Evolutionary conservation across 2,888 invertebrate species (phyloP).

Genomic region (Gymnosoma rotundatum): DNA sequence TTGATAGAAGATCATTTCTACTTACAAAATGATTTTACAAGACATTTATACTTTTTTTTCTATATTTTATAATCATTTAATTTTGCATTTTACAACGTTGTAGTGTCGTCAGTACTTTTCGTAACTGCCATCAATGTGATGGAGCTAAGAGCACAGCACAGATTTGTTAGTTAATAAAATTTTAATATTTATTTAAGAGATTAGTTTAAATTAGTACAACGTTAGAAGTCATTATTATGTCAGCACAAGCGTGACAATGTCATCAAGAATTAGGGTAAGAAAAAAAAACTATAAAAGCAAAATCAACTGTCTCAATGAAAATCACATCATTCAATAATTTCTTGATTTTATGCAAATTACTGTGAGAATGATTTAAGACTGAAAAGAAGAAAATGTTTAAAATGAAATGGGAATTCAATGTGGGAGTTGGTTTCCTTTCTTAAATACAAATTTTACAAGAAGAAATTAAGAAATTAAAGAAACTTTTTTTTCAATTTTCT

Average conservation of each 20-base stretch:
- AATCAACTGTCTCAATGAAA: not conserved
- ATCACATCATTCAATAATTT: not conserved
- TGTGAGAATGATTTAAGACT: no score
- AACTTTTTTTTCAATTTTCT: no score
- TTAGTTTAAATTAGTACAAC: conserved; percentile 62
- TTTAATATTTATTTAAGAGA: conserved; percentile 62
- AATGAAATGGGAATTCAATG: no score
- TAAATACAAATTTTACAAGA: no score
- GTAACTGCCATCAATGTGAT: not conserved
- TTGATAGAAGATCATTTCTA: conserved; percentile 45
- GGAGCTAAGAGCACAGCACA: not conserved
- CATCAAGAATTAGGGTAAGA: conserved; percentile 4
- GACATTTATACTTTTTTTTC: conserved; percentile 20
- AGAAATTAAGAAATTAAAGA: no score
- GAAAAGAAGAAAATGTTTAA: no score
- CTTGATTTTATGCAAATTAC: not conserved
- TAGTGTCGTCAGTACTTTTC: not conserved
- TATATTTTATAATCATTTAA: conserved; percentile 1
- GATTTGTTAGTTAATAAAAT: conserved; percentile 67
- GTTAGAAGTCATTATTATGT: conserved; percentile 60
- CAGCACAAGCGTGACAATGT: conserved; percentile 59
- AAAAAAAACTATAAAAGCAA: not conserved
- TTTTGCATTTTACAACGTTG: conserved; percentile 35
- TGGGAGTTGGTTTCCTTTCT: no score
- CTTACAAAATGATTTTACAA: not conserved